Percentiles rank a stretch among this genome's conserved stretches.
Evolutionary conservation across 2,888 invertebrate genomes (phyloP).

Genomic region (Parnassius mnemosyne): DNA sequence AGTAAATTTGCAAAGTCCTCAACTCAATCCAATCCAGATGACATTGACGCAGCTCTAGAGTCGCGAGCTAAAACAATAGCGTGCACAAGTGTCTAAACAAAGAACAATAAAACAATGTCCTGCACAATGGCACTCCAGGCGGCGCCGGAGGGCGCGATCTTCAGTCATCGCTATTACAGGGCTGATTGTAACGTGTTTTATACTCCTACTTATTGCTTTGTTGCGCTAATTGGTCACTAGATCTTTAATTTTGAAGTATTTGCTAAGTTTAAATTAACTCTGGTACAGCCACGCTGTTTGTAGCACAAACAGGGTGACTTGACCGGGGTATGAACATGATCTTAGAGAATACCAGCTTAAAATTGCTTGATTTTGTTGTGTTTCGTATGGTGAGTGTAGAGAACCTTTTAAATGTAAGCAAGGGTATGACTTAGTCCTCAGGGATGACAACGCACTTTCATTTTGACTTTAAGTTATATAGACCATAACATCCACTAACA

Average conservation of each 20-base stretch:
- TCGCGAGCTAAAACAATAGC: slow-evolving; percentile 53
- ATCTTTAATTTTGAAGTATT: slow-evolving; percentile 26
- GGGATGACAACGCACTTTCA: too few species aligned
- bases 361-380: too few species aligned
- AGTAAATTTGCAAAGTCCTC: slow-evolving; percentile 44
- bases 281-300: too few species aligned
- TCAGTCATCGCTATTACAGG: slow-evolving; percentile 26
- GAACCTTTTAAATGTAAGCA: too few species aligned
- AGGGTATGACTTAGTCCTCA: too few species aligned
- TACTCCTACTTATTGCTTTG: slow-evolving; percentile 19
- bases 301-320: too few species aligned
- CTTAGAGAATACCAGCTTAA: too few species aligned
- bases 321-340: too few species aligned
- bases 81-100: slow-evolving; percentile 53
- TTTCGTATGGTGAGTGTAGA: too few species aligned
- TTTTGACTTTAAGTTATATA: too few species aligned
- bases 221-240: slow-evolving; percentile 30
- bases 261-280: slow-evolving; percentile 21
- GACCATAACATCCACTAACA: too few species aligned
- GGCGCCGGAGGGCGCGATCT: slow-evolving; percentile 32
- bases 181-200: slow-evolving; percentile 29
- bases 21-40: slow-evolving; percentile 44
- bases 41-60: slow-evolving; percentile 52
- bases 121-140: slow-evolving; percentile 46
- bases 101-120: slow-evolving; percentile 38